Percentiles rank a stretch among this genome's conserved stretches.
Evolutionary conservation across 2,888 invertebrate species (phyloP).

Genomic region (Drosophila subsilvestris): DNA sequence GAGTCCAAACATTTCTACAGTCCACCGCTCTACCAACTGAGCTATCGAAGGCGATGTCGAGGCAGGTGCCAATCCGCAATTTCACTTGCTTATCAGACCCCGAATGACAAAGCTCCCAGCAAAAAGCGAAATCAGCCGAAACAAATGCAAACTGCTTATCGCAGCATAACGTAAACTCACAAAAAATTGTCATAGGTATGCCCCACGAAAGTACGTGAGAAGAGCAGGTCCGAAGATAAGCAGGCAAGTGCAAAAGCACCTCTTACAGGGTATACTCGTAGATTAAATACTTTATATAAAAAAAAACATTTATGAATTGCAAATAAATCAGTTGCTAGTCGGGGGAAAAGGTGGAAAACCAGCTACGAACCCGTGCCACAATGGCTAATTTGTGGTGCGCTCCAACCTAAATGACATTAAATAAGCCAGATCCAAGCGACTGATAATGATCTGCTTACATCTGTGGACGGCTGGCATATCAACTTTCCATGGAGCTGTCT

Average conservation of each 20-base stretch:
- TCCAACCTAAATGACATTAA: constrained; percentile 33
- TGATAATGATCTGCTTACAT: constrained; percentile 33
- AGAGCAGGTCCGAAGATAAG: constrained; percentile 42
- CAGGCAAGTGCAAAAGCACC: constrained; percentile 24
- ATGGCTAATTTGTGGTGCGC: constrained; percentile 34
- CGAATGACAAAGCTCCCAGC: neutral
- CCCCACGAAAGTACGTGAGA: constrained; percentile 23
- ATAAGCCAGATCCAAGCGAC: constrained; percentile 24
- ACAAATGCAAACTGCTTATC: constrained; percentile 56
- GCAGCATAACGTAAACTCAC: constrained; percentile 37
- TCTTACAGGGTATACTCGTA: constrained; percentile 1
- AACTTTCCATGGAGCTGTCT: constrained; percentile 30
- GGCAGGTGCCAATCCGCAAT: constrained; percentile 17
- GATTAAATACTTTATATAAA: constrained; percentile 17
- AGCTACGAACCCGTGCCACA: constrained; percentile 17
- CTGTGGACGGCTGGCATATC: constrained; percentile 22
- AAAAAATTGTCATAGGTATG: constrained; percentile 20
- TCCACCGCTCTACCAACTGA: constrained; percentile 80
- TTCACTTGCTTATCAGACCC: constrained; percentile 31
- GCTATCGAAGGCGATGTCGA: constrained; percentile 70
- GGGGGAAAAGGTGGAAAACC: constrained; percentile 7
- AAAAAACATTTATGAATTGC: constrained; percentile 16
- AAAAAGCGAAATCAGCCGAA: constrained; percentile 35
- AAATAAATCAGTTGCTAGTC: constrained; percentile 12
- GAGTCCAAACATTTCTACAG: constrained; percentile 53